These are phyloP conservation scores for Serinus canaria DNA, from an alignment of 2,113 vertebrate genomes.

Conservation along the genomic window DNA sequence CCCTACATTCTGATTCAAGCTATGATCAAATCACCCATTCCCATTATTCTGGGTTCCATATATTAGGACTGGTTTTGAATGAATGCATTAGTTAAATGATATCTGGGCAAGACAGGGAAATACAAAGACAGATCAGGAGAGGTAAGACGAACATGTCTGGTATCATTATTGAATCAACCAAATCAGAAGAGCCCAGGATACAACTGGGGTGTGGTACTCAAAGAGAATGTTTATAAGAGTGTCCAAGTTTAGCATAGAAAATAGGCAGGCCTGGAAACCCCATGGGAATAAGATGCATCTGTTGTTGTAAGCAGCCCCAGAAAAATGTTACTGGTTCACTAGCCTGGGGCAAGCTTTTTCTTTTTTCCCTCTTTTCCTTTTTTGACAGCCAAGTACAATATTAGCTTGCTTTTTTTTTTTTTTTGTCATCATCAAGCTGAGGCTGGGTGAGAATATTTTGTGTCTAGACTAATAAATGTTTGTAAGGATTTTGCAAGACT, in stretches of 20 bases:
- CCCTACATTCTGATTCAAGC: background rate
- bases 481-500: constrained; percentile 52
- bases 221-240: background rate
- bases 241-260: constrained; percentile 48
- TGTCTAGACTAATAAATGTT: constrained; percentile 67
- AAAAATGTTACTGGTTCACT: constrained; percentile 51
- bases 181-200: background rate
- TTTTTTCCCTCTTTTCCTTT: background rate
- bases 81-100: background rate
- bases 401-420: background rate
- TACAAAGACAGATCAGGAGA: background rate
- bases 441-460: constrained; percentile 48
- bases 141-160: background rate
- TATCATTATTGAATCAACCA: background rate
- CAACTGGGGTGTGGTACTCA: background rate
- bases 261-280: constrained; percentile 7
- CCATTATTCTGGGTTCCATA: background rate
- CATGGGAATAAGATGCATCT: constrained; percentile 6
- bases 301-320: constrained; percentile 25
- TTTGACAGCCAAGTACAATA: constrained; percentile 42
- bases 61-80: background rate
- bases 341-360: constrained; percentile 27
- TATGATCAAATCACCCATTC: background rate
- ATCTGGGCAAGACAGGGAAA: background rate
- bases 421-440: background rate